These are phyloP conservation scores for Ophraella communa DNA, from an alignment of 2,888 invertebrate species.

Conservation along the genomic window DNA sequence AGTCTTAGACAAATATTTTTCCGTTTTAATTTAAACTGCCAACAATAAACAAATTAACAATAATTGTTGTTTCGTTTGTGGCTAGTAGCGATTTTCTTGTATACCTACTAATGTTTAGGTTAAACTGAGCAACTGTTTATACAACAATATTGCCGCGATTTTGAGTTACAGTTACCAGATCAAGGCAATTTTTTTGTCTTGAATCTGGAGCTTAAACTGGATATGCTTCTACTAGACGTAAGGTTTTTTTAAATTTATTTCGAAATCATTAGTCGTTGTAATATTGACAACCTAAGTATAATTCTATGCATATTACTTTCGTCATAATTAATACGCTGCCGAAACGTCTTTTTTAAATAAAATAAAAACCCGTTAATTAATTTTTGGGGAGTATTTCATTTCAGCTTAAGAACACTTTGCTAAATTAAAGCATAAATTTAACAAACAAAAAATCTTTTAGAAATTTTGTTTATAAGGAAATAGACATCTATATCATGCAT, in stretches of 20 bases:
- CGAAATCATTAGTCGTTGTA: too few species aligned
- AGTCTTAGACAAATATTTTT: too few species aligned
- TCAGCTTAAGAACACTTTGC: background rate
- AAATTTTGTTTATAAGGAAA: too few species aligned
- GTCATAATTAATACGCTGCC: background rate
- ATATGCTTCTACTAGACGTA: background rate
- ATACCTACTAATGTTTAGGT: background rate
- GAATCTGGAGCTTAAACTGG: too few species aligned
- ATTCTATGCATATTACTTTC: background rate
- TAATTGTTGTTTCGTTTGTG: background rate
- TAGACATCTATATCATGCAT: too few species aligned
- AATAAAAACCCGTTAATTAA: background rate
- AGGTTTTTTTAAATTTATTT: too few species aligned
- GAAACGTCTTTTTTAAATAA: background rate
- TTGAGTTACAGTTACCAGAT: background rate
- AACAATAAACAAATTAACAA: background rate
- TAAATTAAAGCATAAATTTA: background rate
- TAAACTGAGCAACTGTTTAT: background rate
- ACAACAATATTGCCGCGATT: background rate
- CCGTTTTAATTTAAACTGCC: background rate
- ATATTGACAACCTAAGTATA: background rate
- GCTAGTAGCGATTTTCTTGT: too few species aligned
- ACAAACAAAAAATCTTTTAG: too few species aligned
- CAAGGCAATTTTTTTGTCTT: background rate
- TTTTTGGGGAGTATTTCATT: background rate